Evolutionary conservation across 2,797 vertebrate genomes (phyloP).

Genomic region (Tauraco hartlaubi): DNA sequence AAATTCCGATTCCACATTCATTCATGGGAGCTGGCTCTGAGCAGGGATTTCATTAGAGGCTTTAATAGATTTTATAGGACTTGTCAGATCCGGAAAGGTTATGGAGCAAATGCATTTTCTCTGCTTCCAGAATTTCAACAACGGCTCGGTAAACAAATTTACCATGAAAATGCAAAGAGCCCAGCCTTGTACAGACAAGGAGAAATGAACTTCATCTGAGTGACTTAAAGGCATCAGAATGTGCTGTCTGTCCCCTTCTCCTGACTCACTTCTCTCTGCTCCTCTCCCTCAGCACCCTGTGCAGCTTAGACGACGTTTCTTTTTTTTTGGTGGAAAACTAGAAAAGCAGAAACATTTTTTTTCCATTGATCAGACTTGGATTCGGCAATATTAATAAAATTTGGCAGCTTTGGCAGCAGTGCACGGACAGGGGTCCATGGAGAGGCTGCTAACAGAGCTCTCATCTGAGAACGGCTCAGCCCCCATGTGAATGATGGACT

Average conservation of each 20-base stretch:
- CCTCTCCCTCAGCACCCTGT: neutral
- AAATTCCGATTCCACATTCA: constrained; percentile 77
- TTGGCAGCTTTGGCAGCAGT: neutral
- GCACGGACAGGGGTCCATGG: neutral
- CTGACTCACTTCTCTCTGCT: fast-evolving
- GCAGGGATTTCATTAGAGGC: constrained; percentile 81
- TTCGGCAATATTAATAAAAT: neutral
- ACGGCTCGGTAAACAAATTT: constrained; percentile 86
- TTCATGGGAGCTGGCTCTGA: constrained; percentile 73
- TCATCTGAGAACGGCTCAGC: neutral
- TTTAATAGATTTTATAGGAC: constrained; percentile 82
- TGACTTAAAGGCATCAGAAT: constrained; percentile 5
- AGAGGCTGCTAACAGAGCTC: neutral
- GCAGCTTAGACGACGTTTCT: neutral
- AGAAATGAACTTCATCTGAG: constrained; percentile 51
- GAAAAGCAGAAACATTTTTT: neutral
- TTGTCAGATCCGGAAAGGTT: constrained; percentile 86
- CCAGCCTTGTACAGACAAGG: constrained; percentile 71
- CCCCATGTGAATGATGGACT: fast-evolving
- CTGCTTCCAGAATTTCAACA: constrained; percentile 80
- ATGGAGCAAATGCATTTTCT: constrained; percentile 88
- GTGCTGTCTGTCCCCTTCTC: neutral
- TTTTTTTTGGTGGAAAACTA: neutral
- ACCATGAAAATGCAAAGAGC: constrained; percentile 87
- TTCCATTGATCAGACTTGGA: neutral